Evolutionary conservation across 2,113 vertebrate genomes (phyloP), one percentile per base, ranked within the genome.

Genomic region (Trochalopteron elliotii): DNA sequence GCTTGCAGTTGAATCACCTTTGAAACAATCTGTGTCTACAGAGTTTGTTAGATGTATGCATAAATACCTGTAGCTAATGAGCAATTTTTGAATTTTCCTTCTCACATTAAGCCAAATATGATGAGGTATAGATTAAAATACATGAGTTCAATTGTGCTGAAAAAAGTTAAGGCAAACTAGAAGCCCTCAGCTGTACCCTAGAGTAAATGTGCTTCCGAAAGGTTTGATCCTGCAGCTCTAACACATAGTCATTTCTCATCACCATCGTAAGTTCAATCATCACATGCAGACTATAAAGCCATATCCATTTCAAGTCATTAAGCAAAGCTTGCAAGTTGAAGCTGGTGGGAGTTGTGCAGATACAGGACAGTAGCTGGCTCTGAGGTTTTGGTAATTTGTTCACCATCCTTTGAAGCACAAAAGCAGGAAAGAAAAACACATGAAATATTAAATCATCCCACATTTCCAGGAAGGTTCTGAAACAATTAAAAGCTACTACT

Each of bases 351-450:
- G 70, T 45, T 82, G 40, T 40, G 23, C 52, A 91, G 65, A 49
- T 68, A 89, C 4, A 42, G 63, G 82, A 88, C 65, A 83, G 91
- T 76, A 91, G 89, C 93, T 82, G 67, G 31, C 65, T 84, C 47
- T 87, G 69, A 87, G 70, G 40, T 72, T 96, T 84, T 65, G 45
- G 25, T 95, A 45, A 94, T 93, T 91, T 82, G 49, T 82, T 94
- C 89, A 53, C 65, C 53, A 82, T 44, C 47, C 65, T 91, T 84
- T 91, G 89, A 87, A 91, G 61, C 37, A 82, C 53, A 72, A 93
- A 89, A 83, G 65, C 74, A 86, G 64, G 59, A 77, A 88, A 96
- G 72, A 65, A 89, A 84, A 78, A 52, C 12, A 4, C 65, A 93
- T 72, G 60, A 81, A 94, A 91, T 81, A 84, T 52, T 94, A 87